phyloP scores from a whole-genome alignment of 2,113 vertebrate genomes.

The Menidia beryllina region DNA sequence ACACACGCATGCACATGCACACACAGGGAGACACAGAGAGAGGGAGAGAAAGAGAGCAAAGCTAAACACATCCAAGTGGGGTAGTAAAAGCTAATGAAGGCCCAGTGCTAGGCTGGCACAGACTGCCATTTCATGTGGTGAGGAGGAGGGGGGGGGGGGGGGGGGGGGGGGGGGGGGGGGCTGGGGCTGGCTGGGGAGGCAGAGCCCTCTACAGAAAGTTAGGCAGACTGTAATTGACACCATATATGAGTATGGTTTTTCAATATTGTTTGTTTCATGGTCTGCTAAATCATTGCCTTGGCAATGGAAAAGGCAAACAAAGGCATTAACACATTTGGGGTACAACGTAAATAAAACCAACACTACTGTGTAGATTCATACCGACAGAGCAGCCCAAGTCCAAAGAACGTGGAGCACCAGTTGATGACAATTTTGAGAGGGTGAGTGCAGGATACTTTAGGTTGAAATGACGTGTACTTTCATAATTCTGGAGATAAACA shows the following conservation, averaged over 20 bases:
- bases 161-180: conserved; percentile 55
- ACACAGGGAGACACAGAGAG: conserved; percentile 40
- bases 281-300: conserved; percentile 34
- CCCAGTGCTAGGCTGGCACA: conserved; percentile 79
- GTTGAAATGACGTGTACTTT: neutral
- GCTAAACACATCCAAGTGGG: conserved; percentile 80
- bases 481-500: neutral
- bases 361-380: conserved; percentile 10
- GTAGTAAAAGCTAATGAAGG: conserved; percentile 85
- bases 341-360: conserved; percentile 41
- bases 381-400: neutral
- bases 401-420: neutral
- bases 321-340: conserved; percentile 55
- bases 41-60: conserved; percentile 67
- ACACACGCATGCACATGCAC: conserved; percentile 36
- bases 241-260: conserved; percentile 64
- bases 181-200: conserved; percentile 58
- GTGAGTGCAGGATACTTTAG: neutral
- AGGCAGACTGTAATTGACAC: conserved; percentile 71
- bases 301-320: conserved; percentile 67
- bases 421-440: neutral
- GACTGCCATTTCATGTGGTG: conserved; percentile 82
- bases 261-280: conserved; percentile 42
- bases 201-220: conserved; percentile 55
- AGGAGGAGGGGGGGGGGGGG: conserved; percentile 66